A percentile compares a stretch with the other conserved stretches of the same genome.
Conservation (phyloP, 2,888 invertebrate genomes). For the Gonocerus acuteangulatus region DNA sequence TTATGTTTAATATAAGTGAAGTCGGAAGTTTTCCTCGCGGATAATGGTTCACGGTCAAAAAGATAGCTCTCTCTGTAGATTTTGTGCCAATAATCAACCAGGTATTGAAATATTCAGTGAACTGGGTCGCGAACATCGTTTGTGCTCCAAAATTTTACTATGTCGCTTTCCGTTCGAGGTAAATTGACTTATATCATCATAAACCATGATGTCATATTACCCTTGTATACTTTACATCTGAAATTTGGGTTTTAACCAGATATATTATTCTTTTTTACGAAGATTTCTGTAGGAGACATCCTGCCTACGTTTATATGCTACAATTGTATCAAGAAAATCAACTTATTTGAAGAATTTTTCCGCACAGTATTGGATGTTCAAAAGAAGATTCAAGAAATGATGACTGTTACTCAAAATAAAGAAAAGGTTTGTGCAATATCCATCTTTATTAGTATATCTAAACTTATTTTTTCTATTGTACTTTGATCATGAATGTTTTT, state of each 20-base stretch:
- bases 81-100: slow-evolving; percentile 2
- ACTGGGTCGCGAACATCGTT: not conserved
- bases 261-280: not conserved
- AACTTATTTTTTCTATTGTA: not conserved
- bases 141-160: slow-evolving; percentile 2
- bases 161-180: not conserved
- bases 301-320: slow-evolving; percentile 4
- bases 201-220: no score
- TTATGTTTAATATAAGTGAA: no score
- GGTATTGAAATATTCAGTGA: slow-evolving; percentile 12
- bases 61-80: not conserved
- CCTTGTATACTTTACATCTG: no score
- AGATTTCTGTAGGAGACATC: slow-evolving; percentile 5
- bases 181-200: no score
- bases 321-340: slow-evolving; percentile 2
- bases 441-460: not conserved
- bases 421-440: not conserved
- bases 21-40: no score
- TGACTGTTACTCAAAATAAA: not conserved
- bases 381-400: not conserved
- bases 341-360: slow-evolving; percentile 1
- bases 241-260: no score
- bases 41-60: no score
- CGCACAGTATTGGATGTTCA: not conserved
- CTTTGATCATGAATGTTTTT: no score